phyloP scores from a whole-genome alignment of 1,140 invertebrate species.

The Bilobella aurantiaca region DNA sequence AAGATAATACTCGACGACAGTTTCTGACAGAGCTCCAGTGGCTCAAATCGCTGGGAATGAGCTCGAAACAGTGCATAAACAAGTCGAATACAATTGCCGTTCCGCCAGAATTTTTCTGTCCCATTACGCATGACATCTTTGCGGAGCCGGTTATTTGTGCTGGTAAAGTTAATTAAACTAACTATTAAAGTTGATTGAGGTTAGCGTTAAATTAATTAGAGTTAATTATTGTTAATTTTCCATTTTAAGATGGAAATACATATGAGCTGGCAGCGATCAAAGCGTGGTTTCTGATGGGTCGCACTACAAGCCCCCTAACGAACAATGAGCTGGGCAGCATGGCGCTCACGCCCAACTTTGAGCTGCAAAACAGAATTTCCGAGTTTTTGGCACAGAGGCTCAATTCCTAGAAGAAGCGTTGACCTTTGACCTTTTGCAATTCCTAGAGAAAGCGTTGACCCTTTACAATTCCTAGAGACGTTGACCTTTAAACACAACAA shows the following conservation, averaged over 20 bases:
- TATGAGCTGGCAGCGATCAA: slow-evolving; percentile 64
- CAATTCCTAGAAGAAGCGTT: slow-evolving; percentile 17
- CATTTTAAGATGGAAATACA: slow-evolving; percentile 64
- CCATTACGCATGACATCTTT: slow-evolving; percentile 71
- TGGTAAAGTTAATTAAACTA: slow-evolving; percentile 45
- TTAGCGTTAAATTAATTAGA: background rate
- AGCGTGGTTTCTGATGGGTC: slow-evolving; percentile 59
- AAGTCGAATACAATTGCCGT: slow-evolving; percentile 35
- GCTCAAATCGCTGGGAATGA: slow-evolving; percentile 40
- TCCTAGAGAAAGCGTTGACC: background rate
- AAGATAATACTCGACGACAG: slow-evolving; percentile 36
- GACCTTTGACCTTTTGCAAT: too few species aligned
- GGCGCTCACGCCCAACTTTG: slow-evolving; percentile 49
- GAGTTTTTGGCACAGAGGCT: slow-evolving; percentile 34
- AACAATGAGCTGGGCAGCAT: slow-evolving; percentile 51
- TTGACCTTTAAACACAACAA: background rate
- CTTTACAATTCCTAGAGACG: background rate
- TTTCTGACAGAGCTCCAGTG: slow-evolving; percentile 43
- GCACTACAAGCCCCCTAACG: slow-evolving; percentile 64
- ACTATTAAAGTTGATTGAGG: background rate
- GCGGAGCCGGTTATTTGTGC: slow-evolving; percentile 60
- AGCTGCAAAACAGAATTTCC: slow-evolving; percentile 36
- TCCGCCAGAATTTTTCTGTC: slow-evolving; percentile 63
- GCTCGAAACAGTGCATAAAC: slow-evolving; percentile 16
- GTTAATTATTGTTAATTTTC: slow-evolving; percentile 23